Conservation (phyloP, 1,140 invertebrate species). For the Druon quercuslanigerum region DNA sequence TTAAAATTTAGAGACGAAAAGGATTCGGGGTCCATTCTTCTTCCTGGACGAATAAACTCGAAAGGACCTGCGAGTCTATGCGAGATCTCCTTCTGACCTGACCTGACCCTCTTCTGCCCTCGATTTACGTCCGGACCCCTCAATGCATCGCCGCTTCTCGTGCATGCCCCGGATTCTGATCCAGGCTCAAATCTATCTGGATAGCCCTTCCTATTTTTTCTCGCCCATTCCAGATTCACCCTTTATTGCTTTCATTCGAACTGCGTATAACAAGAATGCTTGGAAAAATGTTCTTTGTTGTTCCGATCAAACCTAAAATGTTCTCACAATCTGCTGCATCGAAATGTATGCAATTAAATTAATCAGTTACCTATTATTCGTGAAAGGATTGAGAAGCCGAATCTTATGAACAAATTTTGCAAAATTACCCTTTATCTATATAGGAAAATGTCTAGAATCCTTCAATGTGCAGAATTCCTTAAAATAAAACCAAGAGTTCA, state of each 20-base stretch:
- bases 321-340: background rate
- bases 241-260: conserved; percentile 32
- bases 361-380: too few relatives aligned
- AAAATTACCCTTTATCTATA: too few relatives aligned
- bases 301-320: background rate
- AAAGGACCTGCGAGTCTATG: conserved; percentile 71
- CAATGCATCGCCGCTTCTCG: conserved; percentile 51
- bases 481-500: too few relatives aligned
- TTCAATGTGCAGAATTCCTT: too few relatives aligned
- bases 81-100: conserved; percentile 60
- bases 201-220: conserved; percentile 41
- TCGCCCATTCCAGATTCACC: conserved; percentile 32
- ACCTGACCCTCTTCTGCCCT: conserved; percentile 55
- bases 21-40: conserved; percentile 71
- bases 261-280: background rate
- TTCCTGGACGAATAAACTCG: conserved; percentile 71
- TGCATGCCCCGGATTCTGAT: conserved; percentile 47
- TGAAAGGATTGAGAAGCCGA: too few relatives aligned
- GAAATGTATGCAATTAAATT: background rate
- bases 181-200: conserved; percentile 39
- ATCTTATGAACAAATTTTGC: too few relatives aligned
- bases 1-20: conserved; percentile 61
- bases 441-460: too few relatives aligned
- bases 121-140: conserved; percentile 60
- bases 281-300: background rate